phyloP scores from a whole-genome alignment of 2,113 vertebrate genomes.

The Toxotes jaculatrix region DNA sequence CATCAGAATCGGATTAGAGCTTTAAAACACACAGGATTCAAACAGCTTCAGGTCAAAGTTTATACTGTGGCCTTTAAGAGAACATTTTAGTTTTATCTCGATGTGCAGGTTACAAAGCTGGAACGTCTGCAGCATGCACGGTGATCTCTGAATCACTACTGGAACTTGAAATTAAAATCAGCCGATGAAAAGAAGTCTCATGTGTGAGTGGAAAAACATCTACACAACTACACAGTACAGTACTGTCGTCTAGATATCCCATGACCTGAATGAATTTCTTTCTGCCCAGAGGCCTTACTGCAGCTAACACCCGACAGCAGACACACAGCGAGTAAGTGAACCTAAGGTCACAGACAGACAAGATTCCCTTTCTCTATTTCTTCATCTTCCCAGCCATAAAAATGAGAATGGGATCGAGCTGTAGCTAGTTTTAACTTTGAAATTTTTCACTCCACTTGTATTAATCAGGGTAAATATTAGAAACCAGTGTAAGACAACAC shows the following conservation, averaged over 20 bases:
- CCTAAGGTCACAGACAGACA: not conserved
- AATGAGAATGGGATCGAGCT: not conserved
- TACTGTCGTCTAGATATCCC: not conserved
- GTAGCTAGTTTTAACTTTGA: too few relatives aligned
- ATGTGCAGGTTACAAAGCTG: not conserved
- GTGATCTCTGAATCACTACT: not conserved
- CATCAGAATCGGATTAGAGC: conserved; percentile 8
- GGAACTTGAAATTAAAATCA: too few relatives aligned
- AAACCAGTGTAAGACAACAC: too few relatives aligned
- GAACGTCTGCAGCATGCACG: not conserved
- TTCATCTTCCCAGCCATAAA: not conserved
- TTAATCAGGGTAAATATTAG: too few relatives aligned
- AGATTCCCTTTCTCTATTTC: too few relatives aligned
- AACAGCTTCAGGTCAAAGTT: conserved; percentile 41
- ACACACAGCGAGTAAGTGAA: not conserved
- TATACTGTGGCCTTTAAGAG: not conserved
- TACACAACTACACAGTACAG: too few relatives aligned
- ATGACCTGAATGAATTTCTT: not conserved
- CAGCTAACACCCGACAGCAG: not conserved
- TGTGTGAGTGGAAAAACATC: too few relatives aligned
- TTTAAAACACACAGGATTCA: conserved; percentile 14
- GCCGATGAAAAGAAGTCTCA: too few relatives aligned
- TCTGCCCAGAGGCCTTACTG: too few relatives aligned
- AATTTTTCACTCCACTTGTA: too few relatives aligned
- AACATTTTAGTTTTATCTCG: not conserved